Percentiles rank a stretch among this genome's conserved stretches.
phyloP scores from a whole-genome alignment of 2,888 invertebrate species.

The Pandemis heparana region DNA sequence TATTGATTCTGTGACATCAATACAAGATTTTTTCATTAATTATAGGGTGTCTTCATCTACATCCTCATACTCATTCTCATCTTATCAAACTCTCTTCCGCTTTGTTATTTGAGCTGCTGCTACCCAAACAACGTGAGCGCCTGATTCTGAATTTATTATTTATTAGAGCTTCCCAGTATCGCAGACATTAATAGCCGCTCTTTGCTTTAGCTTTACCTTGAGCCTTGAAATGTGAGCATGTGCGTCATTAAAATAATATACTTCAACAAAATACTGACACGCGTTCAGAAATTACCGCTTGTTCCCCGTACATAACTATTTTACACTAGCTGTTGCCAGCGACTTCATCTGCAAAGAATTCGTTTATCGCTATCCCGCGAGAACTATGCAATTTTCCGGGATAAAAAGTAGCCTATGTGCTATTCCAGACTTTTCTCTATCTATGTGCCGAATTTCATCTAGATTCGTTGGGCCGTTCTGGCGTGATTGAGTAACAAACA shows the following conservation, averaged over 20 bases:
- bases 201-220: not conserved
- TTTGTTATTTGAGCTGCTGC: slow-evolving; percentile 19
- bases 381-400: too few species aligned
- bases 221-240: slow-evolving; percentile 5
- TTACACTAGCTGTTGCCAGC: too few species aligned
- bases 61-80: slow-evolving; percentile 15
- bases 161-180: slow-evolving; percentile 5
- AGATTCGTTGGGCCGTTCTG: too few species aligned
- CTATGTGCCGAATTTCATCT: too few species aligned
- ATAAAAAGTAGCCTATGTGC: too few species aligned
- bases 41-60: not conserved
- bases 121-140: slow-evolving; percentile 23
- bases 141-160: slow-evolving; percentile 28
- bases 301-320: too few species aligned
- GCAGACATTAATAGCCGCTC: not conserved
- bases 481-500: too few species aligned
- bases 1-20: too few species aligned
- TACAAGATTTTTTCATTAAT: too few species aligned
- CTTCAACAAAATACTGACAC: not conserved
- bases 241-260: slow-evolving; percentile 3
- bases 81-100: slow-evolving; percentile 5
- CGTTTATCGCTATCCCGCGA: too few species aligned
- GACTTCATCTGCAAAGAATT: too few species aligned
- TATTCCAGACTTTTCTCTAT: too few species aligned
- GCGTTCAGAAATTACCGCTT: not conserved